Percentiles rank a stretch among this genome's conserved stretches.
phyloP scores from a whole-genome alignment of 1,140 invertebrate species.

The Rhagoletis zephyria region DNA sequence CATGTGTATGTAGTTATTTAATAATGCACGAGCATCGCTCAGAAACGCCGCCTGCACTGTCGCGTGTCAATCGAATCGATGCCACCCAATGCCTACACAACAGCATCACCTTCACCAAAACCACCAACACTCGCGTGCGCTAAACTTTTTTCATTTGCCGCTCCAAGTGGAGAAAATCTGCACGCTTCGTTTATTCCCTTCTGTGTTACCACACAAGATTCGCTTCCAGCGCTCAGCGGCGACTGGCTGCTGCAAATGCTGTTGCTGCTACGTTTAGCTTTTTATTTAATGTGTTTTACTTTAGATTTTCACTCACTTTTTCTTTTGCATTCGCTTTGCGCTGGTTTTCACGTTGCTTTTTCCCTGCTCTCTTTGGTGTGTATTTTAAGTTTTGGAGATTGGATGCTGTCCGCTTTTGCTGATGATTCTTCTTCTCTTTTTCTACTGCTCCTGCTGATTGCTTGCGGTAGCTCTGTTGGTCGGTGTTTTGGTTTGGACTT shows the following conservation, averaged over 20 bases:
- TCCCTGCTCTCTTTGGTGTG: background rate
- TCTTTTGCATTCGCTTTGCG: conserved; percentile 1
- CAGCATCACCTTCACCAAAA: background rate
- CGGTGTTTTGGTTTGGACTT: conserved; percentile 34
- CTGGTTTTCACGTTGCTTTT: background rate
- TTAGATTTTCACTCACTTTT: background rate
- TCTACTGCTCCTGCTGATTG: background rate
- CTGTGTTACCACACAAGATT: background rate
- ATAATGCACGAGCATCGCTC: background rate
- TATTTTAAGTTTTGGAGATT: conserved; percentile 37
- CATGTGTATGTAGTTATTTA: background rate
- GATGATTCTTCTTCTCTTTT: background rate
- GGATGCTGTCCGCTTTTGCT: background rate
- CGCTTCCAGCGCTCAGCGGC: conserved; percentile 1
- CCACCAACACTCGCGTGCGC: conserved; percentile 27
- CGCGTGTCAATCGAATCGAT: conserved; percentile 41
- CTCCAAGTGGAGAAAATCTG: background rate
- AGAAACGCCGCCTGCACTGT: background rate
- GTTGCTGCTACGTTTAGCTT: background rate
- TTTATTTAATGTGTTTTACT: conserved; percentile 15
- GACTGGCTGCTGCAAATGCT: conserved; percentile 31
- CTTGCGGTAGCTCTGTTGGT: conserved; percentile 6
- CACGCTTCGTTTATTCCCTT: background rate
- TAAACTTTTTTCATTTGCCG: background rate
- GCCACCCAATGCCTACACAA: background rate